These are phyloP conservation scores for Siniperca knerii DNA, from an alignment of 2,113 vertebrate genomes.

Conservation along the genomic window DNA sequence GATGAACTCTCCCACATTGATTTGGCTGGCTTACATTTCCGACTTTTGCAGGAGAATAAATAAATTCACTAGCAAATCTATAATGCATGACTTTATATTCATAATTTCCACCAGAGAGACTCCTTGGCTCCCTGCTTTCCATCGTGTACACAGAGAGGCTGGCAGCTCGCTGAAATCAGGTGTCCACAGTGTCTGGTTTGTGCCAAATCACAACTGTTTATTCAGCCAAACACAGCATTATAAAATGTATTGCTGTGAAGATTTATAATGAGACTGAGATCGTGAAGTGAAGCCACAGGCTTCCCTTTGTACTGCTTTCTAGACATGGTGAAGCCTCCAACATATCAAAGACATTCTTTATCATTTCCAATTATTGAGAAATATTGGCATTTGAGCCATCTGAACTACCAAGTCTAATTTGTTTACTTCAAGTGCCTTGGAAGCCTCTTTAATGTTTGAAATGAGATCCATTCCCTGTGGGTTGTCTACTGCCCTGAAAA, in stretches of 20 bases:
- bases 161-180: slow-evolving; percentile 77
- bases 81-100: slow-evolving; percentile 86
- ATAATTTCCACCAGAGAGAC: slow-evolving; percentile 80
- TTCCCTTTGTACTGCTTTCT: slow-evolving; percentile 52
- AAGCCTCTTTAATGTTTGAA: slow-evolving; percentile 62
- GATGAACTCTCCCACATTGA: slow-evolving; percentile 86
- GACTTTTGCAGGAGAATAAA: slow-evolving; percentile 84
- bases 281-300: slow-evolving; percentile 56
- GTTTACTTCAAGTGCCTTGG: slow-evolving; percentile 69
- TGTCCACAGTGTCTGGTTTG: slow-evolving; percentile 71
- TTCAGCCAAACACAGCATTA: slow-evolving; percentile 80
- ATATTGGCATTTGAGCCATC: slow-evolving; percentile 74
- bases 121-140: slow-evolving; percentile 71
- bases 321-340: slow-evolving; percentile 59
- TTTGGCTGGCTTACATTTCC: slow-evolving; percentile 84
- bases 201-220: slow-evolving; percentile 82
- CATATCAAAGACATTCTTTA: slow-evolving; percentile 72
- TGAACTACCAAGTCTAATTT: slow-evolving; percentile 71
- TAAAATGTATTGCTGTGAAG: slow-evolving; percentile 72
- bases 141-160: slow-evolving; percentile 70
- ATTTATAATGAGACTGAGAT: slow-evolving; percentile 78
- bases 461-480: slow-evolving; percentile 49
- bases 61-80: slow-evolving; percentile 84
- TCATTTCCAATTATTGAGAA: slow-evolving; percentile 75
- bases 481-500: slow-evolving; percentile 42